Percentiles rank a stretch among this genome's conserved stretches.
These are phyloP conservation scores for Coregonus clupeaformis DNA, from an alignment of 2,113 vertebrate species.

Conservation along the genomic window DNA sequence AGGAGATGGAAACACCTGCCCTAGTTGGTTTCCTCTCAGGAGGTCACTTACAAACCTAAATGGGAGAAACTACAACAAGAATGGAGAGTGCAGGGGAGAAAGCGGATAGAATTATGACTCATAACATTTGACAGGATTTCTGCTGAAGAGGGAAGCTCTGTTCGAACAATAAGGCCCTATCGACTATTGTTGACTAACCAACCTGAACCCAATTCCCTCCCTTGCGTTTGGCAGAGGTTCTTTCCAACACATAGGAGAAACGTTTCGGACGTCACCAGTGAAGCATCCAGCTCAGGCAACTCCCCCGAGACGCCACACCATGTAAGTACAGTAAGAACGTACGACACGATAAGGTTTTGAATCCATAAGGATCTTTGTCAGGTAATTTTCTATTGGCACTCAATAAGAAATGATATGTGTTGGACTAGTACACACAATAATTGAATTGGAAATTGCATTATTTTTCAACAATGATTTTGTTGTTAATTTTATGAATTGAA, in stretches of 20 bases:
- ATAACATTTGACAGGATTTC: too few species aligned
- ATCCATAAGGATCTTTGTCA: too few species aligned
- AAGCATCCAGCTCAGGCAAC: slow-evolving; percentile 43
- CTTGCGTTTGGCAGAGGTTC: slow-evolving; percentile 48
- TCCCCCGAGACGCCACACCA: slow-evolving; percentile 46
- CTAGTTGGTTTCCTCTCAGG: neutral
- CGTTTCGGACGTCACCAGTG: slow-evolving; percentile 52
- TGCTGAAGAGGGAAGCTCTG: too few species aligned
- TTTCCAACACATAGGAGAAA: slow-evolving; percentile 59
- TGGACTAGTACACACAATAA: too few species aligned
- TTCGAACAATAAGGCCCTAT: too few species aligned
- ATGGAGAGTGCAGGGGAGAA: neutral
- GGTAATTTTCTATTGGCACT: too few species aligned
- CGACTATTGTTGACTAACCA: neutral
- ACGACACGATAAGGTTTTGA: too few species aligned
- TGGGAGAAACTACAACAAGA: neutral
- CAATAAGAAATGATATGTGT: too few species aligned
- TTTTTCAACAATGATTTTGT: neutral
- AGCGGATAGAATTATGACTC: neutral
- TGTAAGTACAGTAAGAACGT: slow-evolving; percentile 42
- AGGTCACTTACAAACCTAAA: neutral
- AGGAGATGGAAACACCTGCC: slow-evolving; percentile 12
- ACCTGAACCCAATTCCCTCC: neutral
- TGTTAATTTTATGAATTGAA: neutral
- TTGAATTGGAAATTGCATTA: too few species aligned